phyloP scores from a whole-genome alignment of 2,797 vertebrate species.

The Cottoperca gobio region DNA sequence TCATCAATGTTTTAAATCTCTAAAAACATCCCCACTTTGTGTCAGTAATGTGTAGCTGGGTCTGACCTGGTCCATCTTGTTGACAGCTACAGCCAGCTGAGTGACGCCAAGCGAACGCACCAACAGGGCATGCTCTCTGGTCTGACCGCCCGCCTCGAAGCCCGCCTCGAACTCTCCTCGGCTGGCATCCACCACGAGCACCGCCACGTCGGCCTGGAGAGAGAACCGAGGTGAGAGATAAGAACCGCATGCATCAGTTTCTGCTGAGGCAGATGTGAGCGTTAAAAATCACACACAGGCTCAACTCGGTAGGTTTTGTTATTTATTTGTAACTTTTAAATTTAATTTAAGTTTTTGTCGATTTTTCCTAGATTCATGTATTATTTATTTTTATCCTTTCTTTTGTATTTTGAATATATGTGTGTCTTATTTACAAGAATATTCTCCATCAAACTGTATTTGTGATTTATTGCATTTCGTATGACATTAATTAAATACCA shows the following conservation, averaged over 20 bases:
- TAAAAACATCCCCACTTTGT: background rate
- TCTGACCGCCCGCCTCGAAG: conserved; percentile 97
- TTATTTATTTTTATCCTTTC: too few species aligned
- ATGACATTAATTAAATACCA: too few species aligned
- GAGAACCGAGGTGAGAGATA: background rate
- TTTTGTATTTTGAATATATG: too few species aligned
- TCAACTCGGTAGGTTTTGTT: background rate
- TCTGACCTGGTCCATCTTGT: conserved; percentile 99
- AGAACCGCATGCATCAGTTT: background rate
- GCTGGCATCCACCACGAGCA: conserved; percentile 96
- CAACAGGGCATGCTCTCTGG: conserved; percentile 94
- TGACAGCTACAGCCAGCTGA: conserved; percentile 96
- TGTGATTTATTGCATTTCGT: too few species aligned
- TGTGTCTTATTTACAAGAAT: too few species aligned
- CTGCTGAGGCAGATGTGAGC: background rate
- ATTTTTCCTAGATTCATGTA: too few species aligned
- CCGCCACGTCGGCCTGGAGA: conserved; percentile 93
- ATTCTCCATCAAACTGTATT: too few species aligned
- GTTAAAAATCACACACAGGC: conserved; percentile 17
- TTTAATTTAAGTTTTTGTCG: too few species aligned
- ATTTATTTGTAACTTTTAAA: too few species aligned
- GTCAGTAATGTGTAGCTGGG: background rate
- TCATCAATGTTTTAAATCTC: background rate
- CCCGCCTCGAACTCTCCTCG: conserved; percentile 98
- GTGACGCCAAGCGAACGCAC: conserved; percentile 98